Evolutionary conservation across 2,888 invertebrate species (phyloP), one percentile per base, ranked within the genome.

Genomic region (Perizoma affinitatum): DNA sequence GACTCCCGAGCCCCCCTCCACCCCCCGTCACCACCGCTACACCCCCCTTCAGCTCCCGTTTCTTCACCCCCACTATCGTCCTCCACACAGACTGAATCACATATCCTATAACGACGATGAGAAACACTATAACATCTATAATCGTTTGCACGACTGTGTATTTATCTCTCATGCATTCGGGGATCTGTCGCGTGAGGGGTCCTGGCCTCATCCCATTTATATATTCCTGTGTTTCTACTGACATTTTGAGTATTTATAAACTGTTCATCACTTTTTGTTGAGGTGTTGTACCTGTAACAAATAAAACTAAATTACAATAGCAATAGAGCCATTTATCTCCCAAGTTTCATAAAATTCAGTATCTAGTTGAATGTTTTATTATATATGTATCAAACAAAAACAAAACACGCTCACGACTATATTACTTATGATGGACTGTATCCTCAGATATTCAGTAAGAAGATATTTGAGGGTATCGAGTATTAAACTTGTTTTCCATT

Each of bases 11-110:
- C 4, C 97, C 98, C 42, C 96, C 96, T 41, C 97, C 98, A 11
- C 97, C 97, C 0, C 98, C 98, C 0, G 98, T 98, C 36, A 98
- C 95, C 48, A 98, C 92, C 0, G 96, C 97, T 43, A 97, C 93
- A 76, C 97, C 96, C 43, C 96, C 96, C 65, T 92, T 93, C 62
- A 97, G 88, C 68, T 95, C 94, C 83, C 96, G 96, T 86, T 94
- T 93, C 43, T 93, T 93, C 61, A 89, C 84, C 54, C 95, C 96
- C 53, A 94, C 93, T 68, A 93, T 89, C 6, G 95, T 94, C 68
- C 95, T 93, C 64, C 92, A 94, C 54, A 94, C 87, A 51, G 93
- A 93, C 82, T 94, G 90, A 42, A 94, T 75, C 45, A 94, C 90
- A 67, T 92, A 83, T 41, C 93, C 83, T 8, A 92, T 70, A 22